These are phyloP conservation scores for Drosophila athabasca DNA, from an alignment of 1,140 invertebrate genomes.

Conservation along the genomic window DNA sequence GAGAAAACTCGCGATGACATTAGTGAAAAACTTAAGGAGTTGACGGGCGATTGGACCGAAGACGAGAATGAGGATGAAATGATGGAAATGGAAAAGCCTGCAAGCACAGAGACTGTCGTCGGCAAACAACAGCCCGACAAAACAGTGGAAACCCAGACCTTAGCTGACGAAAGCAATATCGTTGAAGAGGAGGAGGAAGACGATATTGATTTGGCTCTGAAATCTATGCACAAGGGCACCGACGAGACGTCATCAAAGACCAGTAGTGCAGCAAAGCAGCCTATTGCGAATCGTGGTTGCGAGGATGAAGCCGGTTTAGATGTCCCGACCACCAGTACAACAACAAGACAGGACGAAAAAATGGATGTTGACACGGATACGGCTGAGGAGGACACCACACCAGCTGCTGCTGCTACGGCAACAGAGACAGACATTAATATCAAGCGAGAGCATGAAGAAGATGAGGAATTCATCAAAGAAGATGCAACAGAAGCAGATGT, in stretches of 20 bases:
- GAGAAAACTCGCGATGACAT: constrained; percentile 73
- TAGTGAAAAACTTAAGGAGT: constrained; percentile 77
- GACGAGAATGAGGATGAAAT: constrained; percentile 78
- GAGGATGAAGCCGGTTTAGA: constrained; percentile 16
- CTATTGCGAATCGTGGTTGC: constrained; percentile 10
- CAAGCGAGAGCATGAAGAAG: constrained; percentile 34
- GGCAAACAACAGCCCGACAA: constrained; percentile 20
- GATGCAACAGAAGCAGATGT: constrained; percentile 17
- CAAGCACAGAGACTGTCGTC: constrained; percentile 33
- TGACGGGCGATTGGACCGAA: constrained; percentile 81
- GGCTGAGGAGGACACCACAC: not conserved
- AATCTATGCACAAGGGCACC: constrained; percentile 67
- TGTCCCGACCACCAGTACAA: constrained; percentile 1
- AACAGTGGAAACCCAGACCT: not conserved
- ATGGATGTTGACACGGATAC: constrained; percentile 22
- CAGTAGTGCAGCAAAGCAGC: constrained; percentile 7
- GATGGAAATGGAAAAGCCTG: constrained; percentile 43
- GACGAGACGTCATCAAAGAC: constrained; percentile 14
- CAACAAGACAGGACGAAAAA: constrained; percentile 14
- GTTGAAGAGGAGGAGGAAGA: constrained; percentile 59
- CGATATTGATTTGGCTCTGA: constrained; percentile 71
- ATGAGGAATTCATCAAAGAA: constrained; percentile 65
- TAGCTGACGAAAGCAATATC: constrained; percentile 8
- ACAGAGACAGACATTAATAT: constrained; percentile 3
- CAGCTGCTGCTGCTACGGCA: not conserved